phyloP scores from a whole-genome alignment of 2,797 vertebrate species.

The Acrossocheilus fasciatus region DNA sequence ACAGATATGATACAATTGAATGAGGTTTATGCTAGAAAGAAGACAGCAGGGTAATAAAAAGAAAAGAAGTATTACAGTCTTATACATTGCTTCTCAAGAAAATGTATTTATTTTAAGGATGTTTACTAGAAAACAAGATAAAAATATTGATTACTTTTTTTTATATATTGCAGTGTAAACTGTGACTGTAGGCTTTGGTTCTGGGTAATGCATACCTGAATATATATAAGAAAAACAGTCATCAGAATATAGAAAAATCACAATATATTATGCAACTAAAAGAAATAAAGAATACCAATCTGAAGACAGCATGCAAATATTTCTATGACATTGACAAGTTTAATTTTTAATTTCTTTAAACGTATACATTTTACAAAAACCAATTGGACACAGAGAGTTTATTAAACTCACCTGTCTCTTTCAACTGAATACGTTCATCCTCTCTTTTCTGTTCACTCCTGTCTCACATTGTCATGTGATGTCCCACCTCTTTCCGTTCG shows the following conservation, averaged over 20 bases:
- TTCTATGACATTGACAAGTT: background rate
- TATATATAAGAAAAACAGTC: background rate
- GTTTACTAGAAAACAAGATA: background rate
- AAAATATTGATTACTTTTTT: background rate
- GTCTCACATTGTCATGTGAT: conserved; percentile 24
- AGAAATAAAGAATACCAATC: background rate
- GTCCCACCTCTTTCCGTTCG: conserved; percentile 46
- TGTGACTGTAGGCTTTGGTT: background rate
- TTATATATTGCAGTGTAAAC: background rate
- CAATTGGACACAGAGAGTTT: background rate
- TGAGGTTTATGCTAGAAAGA: background rate
- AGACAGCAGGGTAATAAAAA: background rate
- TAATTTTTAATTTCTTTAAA: background rate
- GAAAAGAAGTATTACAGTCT: background rate
- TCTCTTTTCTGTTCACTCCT: conserved; percentile 46
- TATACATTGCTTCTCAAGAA: background rate
- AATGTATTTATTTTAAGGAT: background rate
- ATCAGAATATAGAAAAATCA: background rate
- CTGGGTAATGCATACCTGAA: background rate
- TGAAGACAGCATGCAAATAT: background rate
- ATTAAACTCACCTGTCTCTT: conserved; percentile 19
- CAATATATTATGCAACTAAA: background rate
- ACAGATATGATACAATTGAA: background rate
- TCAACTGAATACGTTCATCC: conserved; percentile 54
- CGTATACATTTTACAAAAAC: background rate